Evolutionary conservation across 2,113 vertebrate genomes (phyloP).

Genomic region (Gyps fulvus): DNA sequence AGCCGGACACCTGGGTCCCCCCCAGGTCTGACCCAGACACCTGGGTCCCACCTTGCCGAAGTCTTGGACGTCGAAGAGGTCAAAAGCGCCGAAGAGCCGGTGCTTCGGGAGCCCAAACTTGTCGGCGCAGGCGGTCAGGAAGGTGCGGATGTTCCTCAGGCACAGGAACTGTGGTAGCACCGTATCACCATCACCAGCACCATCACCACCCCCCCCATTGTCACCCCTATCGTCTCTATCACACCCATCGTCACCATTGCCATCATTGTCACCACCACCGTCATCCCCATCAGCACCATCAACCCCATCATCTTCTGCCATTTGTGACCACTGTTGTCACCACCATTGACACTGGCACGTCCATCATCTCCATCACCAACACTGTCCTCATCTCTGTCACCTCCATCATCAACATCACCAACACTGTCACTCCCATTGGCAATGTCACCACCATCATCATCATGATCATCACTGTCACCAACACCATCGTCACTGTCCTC

Average conservation of each 20-base stretch:
- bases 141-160: slow-evolving; percentile 93
- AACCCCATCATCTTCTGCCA: not conserved
- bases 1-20: fast-evolving
- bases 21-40: fast-evolving
- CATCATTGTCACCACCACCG: not conserved
- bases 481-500: no score
- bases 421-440: not conserved
- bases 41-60: slow-evolving; percentile 84
- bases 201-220: not conserved
- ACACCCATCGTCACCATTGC: not conserved
- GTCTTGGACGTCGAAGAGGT: slow-evolving; percentile 93
- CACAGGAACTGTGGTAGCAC: slow-evolving; percentile 84
- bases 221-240: not conserved
- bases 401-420: no score
- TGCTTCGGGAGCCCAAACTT: slow-evolving; percentile 86
- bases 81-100: slow-evolving; percentile 92
- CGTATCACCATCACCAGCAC: fast-evolving
- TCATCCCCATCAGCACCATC: not conserved
- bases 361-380: not conserved
- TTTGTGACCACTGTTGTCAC: not conserved
- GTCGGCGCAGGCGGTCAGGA: slow-evolving; percentile 81
- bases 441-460: not conserved
- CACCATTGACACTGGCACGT: no score
- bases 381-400: no score
- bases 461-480: not conserved